phyloP scores from a whole-genome alignment of 1,140 invertebrate species.

The Metopolophium dirhodum region DNA sequence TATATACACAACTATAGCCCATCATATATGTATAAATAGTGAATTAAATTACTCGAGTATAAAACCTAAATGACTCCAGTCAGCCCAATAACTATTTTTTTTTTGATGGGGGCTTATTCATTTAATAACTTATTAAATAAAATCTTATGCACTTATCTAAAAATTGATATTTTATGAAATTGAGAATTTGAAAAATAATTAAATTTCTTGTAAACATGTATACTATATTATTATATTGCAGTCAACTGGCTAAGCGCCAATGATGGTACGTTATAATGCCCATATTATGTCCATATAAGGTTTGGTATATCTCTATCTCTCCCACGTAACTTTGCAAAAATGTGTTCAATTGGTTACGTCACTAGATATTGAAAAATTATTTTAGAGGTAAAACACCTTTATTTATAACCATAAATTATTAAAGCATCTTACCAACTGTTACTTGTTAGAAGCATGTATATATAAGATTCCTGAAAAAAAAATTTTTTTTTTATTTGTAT shows the following conservation, averaged over 20 bases:
- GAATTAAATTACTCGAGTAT: background rate
- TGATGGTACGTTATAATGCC: background rate
- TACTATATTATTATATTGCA: background rate
- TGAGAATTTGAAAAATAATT: background rate
- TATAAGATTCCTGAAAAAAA: background rate
- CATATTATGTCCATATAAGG: conserved; percentile 7
- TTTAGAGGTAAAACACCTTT: background rate
- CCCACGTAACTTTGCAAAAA: background rate
- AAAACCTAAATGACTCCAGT: background rate
- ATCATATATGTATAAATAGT: background rate
- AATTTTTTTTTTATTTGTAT: no score
- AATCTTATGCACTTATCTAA: background rate
- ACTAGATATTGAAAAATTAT: background rate
- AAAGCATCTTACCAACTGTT: background rate
- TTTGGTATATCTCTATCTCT: background rate
- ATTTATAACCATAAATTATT: background rate
- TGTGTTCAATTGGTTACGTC: background rate
- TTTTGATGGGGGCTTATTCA: background rate
- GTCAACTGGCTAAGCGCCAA: background rate
- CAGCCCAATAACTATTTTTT: background rate
- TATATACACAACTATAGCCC: background rate
- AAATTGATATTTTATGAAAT: background rate
- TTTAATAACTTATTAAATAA: background rate
- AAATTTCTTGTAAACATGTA: background rate
- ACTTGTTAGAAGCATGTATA: background rate